Evolutionary conservation across 2,797 vertebrate species (phyloP), one percentile per base, ranked within the genome.

Genomic region (Crocodylus rhombifer): DNA sequence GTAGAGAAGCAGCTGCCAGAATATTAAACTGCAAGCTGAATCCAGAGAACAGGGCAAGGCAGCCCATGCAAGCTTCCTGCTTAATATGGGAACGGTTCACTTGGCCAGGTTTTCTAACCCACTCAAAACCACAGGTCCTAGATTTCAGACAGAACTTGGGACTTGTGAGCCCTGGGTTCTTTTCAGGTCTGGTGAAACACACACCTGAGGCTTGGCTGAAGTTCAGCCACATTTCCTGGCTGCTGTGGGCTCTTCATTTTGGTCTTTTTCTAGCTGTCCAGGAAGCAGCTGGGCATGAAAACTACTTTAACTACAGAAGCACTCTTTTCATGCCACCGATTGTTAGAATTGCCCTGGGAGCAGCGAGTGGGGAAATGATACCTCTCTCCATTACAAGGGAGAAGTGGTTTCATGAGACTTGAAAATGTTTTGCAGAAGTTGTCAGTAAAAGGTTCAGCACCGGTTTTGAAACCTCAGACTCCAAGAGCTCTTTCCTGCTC

Each of bases 211-310:
- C 63, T 76, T 63, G 25, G 25, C 84, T 84, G 42, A 62, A 81
- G 76, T 77, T 89, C 71, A 1, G 78, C 60, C 12, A 63, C 7
- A 0, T 42, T 67, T 77, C 69, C 77, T 84, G 69, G 51, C 10
- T 36, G 71, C 14, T 78, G 8, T 7, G 2, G 62, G 1, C 65
- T 69, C 67, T 73, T 76, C 3, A 15, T 57, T 63, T 78, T 78
- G 30, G 11, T 30, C 4, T 55, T 67, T 87, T 79, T 88, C 62
- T 55, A 28, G 36, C 63, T 67, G 18, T 80, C 74, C 36, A 56
- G 67, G 82, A 88, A 88, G 87, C 89, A 93, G 80, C 77, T 94
- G 77, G 71, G n/a, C 89, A 86, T 65, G 42, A 51, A 83, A 83
- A 89, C 81, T 4, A 30, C 71, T 92, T 81, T 83, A 61, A 76